Conservation (phyloP, 1,140 invertebrate genomes). For the Drosophila paulistorum region DNA sequence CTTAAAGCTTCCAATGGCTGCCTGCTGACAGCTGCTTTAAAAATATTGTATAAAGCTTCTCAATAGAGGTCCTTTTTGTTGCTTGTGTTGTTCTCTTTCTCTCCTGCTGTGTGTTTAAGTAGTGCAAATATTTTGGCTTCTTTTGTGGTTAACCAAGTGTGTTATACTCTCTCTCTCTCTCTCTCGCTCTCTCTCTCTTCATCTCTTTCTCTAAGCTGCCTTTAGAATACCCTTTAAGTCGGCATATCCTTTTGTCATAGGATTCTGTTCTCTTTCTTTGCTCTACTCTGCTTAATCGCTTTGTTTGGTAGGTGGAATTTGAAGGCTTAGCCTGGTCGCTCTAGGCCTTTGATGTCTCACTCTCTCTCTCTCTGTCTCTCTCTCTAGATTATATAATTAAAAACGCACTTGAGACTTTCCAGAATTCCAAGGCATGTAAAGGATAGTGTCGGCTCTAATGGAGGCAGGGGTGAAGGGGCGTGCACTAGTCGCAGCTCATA, state of each 20-base stretch:
- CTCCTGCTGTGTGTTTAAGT: conserved; percentile 38
- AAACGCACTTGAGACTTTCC: conserved; percentile 27
- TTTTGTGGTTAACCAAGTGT: conserved; percentile 38
- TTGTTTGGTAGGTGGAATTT: conserved; percentile 55
- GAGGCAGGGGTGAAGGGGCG: conserved; percentile 24
- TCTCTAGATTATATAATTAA: conserved; percentile 35
- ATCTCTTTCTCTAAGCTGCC: conserved; percentile 33
- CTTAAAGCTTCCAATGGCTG: conserved; percentile 48
- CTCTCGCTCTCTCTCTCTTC: neutral
- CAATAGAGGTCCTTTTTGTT: neutral
- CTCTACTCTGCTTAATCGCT: conserved; percentile 35
- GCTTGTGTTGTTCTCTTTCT: neutral
- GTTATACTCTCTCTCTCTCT: conserved; percentile 14
- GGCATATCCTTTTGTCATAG: conserved; percentile 47
- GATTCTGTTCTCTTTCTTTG: conserved; percentile 20
- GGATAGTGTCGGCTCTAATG: conserved; percentile 14
- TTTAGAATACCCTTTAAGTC: conserved; percentile 46
- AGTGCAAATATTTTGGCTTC: conserved; percentile 43
- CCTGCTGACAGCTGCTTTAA: conserved; percentile 29
- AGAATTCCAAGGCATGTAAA: conserved; percentile 31
- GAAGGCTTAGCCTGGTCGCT: conserved; percentile 31
- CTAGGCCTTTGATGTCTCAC: conserved; percentile 43
- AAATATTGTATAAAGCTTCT: conserved; percentile 30
- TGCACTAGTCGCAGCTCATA: conserved; percentile 69
- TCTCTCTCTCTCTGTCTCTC: no score